A percentile compares a stretch with the other conserved stretches of the same genome.
Evolutionary conservation across 2,113 vertebrate genomes (phyloP).

Genomic region (Bubo scandiacus): DNA sequence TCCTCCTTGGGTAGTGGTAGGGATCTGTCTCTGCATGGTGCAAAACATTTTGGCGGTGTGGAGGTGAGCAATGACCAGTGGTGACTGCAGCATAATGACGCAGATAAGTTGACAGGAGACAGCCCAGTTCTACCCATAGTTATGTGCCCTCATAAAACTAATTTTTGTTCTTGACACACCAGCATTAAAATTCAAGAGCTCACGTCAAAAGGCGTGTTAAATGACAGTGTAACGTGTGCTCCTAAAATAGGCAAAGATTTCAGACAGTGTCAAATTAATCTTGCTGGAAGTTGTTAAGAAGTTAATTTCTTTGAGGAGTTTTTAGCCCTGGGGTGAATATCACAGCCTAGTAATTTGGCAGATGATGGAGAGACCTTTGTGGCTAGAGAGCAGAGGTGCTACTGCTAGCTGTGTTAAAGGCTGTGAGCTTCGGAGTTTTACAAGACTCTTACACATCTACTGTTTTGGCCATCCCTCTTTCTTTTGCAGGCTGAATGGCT

Average conservation of each 20-base stretch:
- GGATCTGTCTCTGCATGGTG: neutral
- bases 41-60: neutral
- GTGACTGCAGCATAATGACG: neutral
- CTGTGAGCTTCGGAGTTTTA: neutral
- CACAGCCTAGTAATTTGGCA: neutral
- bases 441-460: neutral
- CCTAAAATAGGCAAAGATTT: constrained; percentile 61
- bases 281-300: constrained; percentile 21
- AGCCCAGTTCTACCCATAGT: neutral
- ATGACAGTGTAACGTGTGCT: constrained; percentile 23
- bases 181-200: constrained; percentile 65
- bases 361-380: constrained; percentile 37
- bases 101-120: neutral
- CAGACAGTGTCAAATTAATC: constrained; percentile 52
- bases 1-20: neutral
- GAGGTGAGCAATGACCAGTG: neutral
- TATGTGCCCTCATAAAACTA: neutral
- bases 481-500: constrained; percentile 83
- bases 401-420: neutral
- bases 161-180: constrained; percentile 28
- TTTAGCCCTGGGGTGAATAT: constrained; percentile 24
- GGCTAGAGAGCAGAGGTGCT: neutral
- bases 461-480: neutral
- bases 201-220: constrained; percentile 27
- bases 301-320: constrained; percentile 42